These are phyloP conservation scores for Oscheius sp. DNA, from an alignment of 2,888 invertebrate species.

Conservation along the genomic window DNA sequence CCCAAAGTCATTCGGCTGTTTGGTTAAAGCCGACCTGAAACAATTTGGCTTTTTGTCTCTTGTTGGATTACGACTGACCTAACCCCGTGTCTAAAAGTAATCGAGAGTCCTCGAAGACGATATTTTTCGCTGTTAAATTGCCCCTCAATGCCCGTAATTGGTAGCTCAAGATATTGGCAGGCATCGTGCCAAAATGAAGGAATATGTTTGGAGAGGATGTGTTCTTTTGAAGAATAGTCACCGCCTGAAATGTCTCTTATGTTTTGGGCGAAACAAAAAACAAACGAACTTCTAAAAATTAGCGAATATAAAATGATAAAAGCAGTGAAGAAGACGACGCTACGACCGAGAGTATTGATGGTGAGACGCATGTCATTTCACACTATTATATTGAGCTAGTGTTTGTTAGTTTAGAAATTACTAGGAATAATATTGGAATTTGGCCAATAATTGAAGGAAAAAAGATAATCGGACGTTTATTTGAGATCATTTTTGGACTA, in stretches of 20 bases:
- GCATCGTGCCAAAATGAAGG: slow-evolving; percentile 37
- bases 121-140: slow-evolving; percentile 33
- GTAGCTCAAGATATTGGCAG: slow-evolving; percentile 61
- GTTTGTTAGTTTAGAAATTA: neutral
- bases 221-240: neutral
- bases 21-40: slow-evolving; percentile 41
- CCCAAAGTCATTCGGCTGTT: slow-evolving; percentile 36
- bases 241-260: neutral
- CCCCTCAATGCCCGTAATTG: slow-evolving; percentile 54
- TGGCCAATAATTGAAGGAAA: neutral
- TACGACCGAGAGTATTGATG: neutral
- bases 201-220: too few species aligned
- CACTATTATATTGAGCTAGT: neutral
- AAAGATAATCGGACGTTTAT: neutral
- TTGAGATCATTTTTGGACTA: slow-evolving; percentile 18
- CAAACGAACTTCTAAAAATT: neutral
- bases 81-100: slow-evolving; percentile 61
- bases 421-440: neutral
- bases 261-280: neutral
- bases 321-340: neutral
- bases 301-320: neutral
- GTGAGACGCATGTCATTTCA: neutral
- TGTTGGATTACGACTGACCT: slow-evolving; percentile 35
- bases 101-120: slow-evolving; percentile 45
- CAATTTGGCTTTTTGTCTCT: neutral